A percentile compares a stretch with the other conserved stretches of the same genome.
Evolutionary conservation across 2,888 invertebrate species (phyloP).

Genomic region (Pollenia amentaria): DNA sequence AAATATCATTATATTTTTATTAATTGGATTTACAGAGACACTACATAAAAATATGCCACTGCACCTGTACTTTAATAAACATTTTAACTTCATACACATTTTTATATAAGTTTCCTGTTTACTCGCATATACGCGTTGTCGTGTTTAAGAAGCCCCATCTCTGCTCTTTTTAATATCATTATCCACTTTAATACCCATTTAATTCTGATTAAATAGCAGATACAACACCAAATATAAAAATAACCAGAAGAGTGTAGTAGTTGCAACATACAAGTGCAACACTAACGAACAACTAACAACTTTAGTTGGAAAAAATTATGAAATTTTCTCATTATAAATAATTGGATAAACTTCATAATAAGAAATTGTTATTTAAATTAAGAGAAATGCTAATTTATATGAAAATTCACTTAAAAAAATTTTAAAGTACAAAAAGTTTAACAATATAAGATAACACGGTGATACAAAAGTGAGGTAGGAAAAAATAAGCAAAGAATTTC

Average conservation of each 20-base stretch:
- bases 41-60: not conserved
- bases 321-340: constrained; percentile 9
- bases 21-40: not conserved
- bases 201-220: constrained; percentile 19
- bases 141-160: not conserved
- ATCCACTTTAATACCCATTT: constrained; percentile 11
- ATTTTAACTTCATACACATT: not conserved
- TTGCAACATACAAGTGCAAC: constrained; percentile 1
- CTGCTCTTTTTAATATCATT: not conserved
- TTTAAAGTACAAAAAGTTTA: too few relatives aligned
- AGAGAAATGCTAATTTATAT: not conserved
- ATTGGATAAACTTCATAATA: not conserved
- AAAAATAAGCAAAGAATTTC: too few relatives aligned
- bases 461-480: too few relatives aligned
- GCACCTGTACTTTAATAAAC: not conserved
- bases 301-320: not conserved
- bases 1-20: too few relatives aligned
- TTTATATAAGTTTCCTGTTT: not conserved
- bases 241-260: constrained; percentile 2
- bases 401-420: too few relatives aligned
- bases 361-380: not conserved
- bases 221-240: not conserved
- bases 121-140: too few relatives aligned
- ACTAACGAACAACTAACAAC: constrained; percentile 25
- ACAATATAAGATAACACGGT: too few relatives aligned